Base-by-base conservation (phyloP, 2,888 invertebrate genomes). In the Noctua comes region DNA sequence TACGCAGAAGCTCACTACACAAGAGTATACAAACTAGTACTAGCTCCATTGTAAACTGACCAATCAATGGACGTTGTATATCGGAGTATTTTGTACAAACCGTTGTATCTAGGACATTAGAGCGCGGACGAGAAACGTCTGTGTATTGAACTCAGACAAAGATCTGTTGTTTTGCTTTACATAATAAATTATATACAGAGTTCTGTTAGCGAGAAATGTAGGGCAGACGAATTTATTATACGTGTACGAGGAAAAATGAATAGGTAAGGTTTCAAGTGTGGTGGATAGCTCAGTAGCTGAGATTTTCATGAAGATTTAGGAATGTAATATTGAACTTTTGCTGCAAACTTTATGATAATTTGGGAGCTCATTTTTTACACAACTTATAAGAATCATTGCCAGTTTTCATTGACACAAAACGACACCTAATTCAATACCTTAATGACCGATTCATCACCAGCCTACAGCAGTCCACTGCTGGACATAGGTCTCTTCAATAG, bases 101-200 rank as follows among this genome's bases (percentile, higher is more conserved):
- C 3, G 68, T 64, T 68, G 68, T 79, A 65, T 84, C 72, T 84
- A 76, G 84, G 71, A 69, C 69, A 75, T 69, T 73, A 21, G 76
- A 76, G 21, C 83, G 24, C 40, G 80, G 11, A 72, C 84, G 43
- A 83, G 84, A 84, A 68, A 76, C 36, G 72, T 76, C 68, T 76
- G n/a, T 8, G 21, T 74, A 74, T 83, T 62, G 54, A 62, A 66
- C 18, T 36, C 27, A 59, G 80, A 77, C 79, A 70, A 79, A 57
- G 69, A 66, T 73, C 62, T 73, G 51, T 31, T 73, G 62, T 82
- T 79, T 24, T 2, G 3, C 16, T 57, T 64, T 73, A 73, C 57
- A 64, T 68, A 70, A 73, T 73, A 54, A 73, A 72, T 72, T 81
- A 70, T 70, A 82, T 16, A 54, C 46, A 46, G 27, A 62, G 80